Evolutionary conservation across 2,888 invertebrate species (phyloP).

Genomic region (Congeria kusceri): DNA sequence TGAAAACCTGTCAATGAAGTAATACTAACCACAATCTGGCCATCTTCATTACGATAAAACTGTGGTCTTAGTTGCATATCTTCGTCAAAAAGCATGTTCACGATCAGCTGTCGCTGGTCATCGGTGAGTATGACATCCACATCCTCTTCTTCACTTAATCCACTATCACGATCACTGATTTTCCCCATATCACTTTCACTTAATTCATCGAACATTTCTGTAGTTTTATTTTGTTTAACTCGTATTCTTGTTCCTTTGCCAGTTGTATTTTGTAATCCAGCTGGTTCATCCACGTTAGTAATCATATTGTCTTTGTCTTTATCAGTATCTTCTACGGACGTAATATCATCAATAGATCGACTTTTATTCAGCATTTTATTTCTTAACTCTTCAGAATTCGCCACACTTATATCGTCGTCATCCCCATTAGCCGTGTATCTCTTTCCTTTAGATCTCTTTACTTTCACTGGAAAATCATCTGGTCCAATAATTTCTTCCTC

Average conservation of each 20-base stretch:
- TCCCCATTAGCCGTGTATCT: slow-evolving; percentile 13
- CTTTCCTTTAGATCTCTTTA: slow-evolving; percentile 26
- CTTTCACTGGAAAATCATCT: slow-evolving; percentile 34
- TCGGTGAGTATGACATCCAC: slow-evolving; percentile 51
- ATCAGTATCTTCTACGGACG: slow-evolving; percentile 35
- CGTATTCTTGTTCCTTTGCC: slow-evolving; percentile 14
- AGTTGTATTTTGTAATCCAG: slow-evolving; percentile 28
- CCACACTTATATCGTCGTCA: slow-evolving; percentile 18
- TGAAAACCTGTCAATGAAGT: background rate
- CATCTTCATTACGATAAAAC: slow-evolving; percentile 61
- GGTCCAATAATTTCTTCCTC: slow-evolving; percentile 40
- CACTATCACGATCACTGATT: slow-evolving; percentile 56
- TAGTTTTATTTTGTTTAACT: slow-evolving; percentile 11
- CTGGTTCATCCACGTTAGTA: slow-evolving; percentile 16
- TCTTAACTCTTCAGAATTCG: slow-evolving; percentile 19
- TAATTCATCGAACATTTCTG: slow-evolving; percentile 11
- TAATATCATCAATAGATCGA: slow-evolving; percentile 41
- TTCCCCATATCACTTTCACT: slow-evolving; percentile 45
- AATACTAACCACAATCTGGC: slow-evolving; percentile 66
- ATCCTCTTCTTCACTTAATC: slow-evolving; percentile 51
- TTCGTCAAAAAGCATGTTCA: slow-evolving; percentile 55
- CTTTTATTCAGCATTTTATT: slow-evolving; percentile 31
- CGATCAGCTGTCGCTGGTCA: slow-evolving; percentile 56
- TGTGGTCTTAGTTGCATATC: slow-evolving; percentile 60
- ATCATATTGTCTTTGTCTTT: background rate